phyloP scores from a whole-genome alignment of 2,797 vertebrate genomes.

The Acanthurus tractus region DNA sequence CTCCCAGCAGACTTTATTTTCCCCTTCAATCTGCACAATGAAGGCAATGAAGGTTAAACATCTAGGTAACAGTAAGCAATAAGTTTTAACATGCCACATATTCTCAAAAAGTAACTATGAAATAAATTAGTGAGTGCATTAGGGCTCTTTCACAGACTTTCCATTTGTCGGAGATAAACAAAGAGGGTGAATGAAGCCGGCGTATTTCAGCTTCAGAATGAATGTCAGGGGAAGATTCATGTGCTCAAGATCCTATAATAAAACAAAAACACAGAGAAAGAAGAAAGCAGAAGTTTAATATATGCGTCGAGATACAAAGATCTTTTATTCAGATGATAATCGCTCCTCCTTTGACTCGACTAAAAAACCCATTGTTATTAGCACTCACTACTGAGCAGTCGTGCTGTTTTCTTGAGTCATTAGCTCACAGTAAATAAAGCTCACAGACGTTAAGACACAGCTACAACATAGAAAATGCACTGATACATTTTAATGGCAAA shows the following conservation, averaged over 20 bases:
- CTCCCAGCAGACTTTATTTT: neutral
- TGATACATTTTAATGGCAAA: neutral
- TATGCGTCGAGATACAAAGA: neutral
- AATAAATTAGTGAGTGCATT: neutral
- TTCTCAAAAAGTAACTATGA: neutral
- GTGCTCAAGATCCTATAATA: neutral
- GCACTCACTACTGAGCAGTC: neutral
- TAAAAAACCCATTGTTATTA: neutral
- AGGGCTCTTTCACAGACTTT: neutral
- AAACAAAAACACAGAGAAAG: neutral
- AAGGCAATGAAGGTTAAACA: neutral
- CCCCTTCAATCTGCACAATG: neutral
- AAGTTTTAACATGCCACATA: neutral
- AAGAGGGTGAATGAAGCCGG: neutral
- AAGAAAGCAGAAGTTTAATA: neutral
- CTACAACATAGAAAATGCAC: conserved; percentile 1
- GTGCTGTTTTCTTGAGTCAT: neutral
- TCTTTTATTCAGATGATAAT: neutral
- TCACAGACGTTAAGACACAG: neutral
- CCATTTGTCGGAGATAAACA: neutral
- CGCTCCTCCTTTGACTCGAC: neutral
- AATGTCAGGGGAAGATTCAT: neutral
- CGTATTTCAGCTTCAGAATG: neutral
- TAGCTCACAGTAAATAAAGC: neutral
- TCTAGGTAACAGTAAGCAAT: neutral